Evolutionary conservation across 1,140 invertebrate species (phyloP), one percentile per base, ranked within the genome.

Genomic region (Drosophila bocki): DNA sequence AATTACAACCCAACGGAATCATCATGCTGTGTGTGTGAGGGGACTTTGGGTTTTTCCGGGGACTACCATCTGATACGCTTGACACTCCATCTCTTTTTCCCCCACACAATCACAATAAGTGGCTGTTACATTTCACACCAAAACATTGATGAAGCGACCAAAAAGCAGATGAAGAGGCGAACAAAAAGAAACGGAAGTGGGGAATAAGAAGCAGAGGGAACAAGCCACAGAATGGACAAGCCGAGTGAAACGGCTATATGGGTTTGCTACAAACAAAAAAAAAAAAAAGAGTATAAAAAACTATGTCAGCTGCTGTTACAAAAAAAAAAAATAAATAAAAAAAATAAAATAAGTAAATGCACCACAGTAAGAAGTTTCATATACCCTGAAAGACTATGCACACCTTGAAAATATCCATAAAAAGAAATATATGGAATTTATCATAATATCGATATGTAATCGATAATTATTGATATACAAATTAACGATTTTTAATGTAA

Each of bases 121-220:
- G 85, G 85, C 85, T 88, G 85, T 88, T 90, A 88, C 81, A 85
- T 88, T 88, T 88, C 81, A 85, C 85, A 88, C 85, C 75, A 76
- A 78, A 61, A 71, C 84, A 87, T 84, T 84, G 84, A 87, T 88
- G 84, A 68, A 85, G 72, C 72, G 61, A 59, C 83, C 63, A 64
- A 51, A 50, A 64, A 42, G 56, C n/a, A 61, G 54, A 37, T 70
- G 48, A 45, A 35, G 53, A 48, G 59, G n/a, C 51, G 58, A 33
- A 44, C 50, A 48, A 60, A 29, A 29, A 17, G 65, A 13, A 35
- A 15, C 47, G 63, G 61, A 50, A 68, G 63, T 63, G 22, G 47
- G 41, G 50, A 26, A 65, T 47, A 53, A 68, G 50, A 76, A 29
- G 48, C 42, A 61, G 70, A 68, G 53, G 53, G 53, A 75, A 78